Percentiles rank a stretch among this genome's conserved stretches.
Conservation (phyloP, 2,888 invertebrate genomes). For the Terebella lapidaria region DNA sequence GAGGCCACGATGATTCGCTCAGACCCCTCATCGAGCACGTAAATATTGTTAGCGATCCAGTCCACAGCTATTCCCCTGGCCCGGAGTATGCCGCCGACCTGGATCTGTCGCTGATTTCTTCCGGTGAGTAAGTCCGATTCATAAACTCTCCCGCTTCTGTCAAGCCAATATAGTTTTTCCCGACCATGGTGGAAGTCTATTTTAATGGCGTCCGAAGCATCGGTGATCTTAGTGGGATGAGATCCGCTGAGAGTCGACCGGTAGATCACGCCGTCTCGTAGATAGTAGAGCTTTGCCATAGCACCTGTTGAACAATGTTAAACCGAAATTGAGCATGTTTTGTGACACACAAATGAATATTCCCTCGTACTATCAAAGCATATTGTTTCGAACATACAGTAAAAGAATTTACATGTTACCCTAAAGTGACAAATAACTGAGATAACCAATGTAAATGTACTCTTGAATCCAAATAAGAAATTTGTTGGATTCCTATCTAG, state of each 20-base stretch:
- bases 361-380: no score
- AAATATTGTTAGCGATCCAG: constrained; percentile 94
- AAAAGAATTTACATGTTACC: no score
- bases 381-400: no score
- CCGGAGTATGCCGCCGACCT: constrained; percentile 29
- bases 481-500: no score
- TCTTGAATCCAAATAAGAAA: no score
- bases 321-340: not conserved
- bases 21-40: constrained; percentile 86
- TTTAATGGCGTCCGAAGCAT: constrained; percentile 25
- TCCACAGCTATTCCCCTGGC: constrained; percentile 72
- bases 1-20: constrained; percentile 93
- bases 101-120: constrained; percentile 7
- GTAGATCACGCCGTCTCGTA: constrained; percentile 4
- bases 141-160: constrained; percentile 11
- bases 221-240: constrained; percentile 6
- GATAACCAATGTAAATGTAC: no score
- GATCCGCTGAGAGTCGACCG: not conserved
- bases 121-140: constrained; percentile 22
- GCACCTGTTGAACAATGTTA: not conserved
- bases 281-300: constrained; percentile 12
- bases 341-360: not conserved
- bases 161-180: constrained; percentile 37
- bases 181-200: constrained; percentile 33
- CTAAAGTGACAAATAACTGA: no score